phyloP scores from a whole-genome alignment of 2,113 vertebrate species.

The Lophotis ruficrista region DNA sequence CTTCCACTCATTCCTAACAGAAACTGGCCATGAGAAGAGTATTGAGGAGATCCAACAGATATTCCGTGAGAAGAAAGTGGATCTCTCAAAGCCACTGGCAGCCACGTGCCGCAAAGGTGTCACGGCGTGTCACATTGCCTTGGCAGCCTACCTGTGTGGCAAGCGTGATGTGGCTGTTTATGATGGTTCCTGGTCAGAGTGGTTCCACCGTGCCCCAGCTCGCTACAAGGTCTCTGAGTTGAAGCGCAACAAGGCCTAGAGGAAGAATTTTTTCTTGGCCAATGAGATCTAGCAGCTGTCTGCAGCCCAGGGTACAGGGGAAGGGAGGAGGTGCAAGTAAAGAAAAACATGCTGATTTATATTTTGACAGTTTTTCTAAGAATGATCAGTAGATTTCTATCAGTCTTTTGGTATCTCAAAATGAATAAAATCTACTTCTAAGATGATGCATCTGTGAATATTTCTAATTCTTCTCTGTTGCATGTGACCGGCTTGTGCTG shows the following conservation, averaged over 20 bases:
- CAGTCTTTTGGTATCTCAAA: neutral
- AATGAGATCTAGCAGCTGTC: neutral
- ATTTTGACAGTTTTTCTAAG: neutral
- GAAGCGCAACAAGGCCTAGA: constrained; percentile 65
- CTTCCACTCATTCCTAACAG: constrained; percentile 83
- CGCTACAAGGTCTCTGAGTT: constrained; percentile 82
- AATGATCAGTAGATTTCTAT: neutral
- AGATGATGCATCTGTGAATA: neutral
- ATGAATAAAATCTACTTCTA: constrained; percentile 53
- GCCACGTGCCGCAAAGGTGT: constrained; percentile 89
- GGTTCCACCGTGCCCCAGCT: constrained; percentile 83
- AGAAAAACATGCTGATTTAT: neutral
- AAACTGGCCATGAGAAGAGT: constrained; percentile 81
- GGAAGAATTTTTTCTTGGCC: neutral
- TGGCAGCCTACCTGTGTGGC: constrained; percentile 88
- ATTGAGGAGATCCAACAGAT: constrained; percentile 77
- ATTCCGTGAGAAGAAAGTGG: constrained; percentile 80
- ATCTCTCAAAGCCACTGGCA: constrained; percentile 82
- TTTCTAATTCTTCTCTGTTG: neutral
- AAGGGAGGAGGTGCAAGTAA: neutral
- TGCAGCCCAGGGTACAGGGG: neutral
- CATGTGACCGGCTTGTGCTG: neutral
- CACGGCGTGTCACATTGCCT: constrained; percentile 88
- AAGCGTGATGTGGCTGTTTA: constrained; percentile 84
- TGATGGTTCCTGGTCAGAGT: constrained; percentile 92